Percentiles rank a stretch among this genome's conserved stretches.
These are phyloP conservation scores for Melinaea marsaeus DNA, from an alignment of 2,888 invertebrate genomes.

Conservation along the genomic window DNA sequence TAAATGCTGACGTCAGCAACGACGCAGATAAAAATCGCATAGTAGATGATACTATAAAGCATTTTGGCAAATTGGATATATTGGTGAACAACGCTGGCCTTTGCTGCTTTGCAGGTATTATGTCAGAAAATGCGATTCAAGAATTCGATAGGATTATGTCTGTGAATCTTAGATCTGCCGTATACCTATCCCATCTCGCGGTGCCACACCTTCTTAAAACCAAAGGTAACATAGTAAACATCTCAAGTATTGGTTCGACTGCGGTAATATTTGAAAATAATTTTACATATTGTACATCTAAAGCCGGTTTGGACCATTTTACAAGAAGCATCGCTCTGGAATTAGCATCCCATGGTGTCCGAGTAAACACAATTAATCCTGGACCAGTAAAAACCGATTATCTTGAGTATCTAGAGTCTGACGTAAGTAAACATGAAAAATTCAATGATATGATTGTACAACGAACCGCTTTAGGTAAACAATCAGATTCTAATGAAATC, in stretches of 20 bases:
- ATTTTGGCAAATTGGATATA: slow-evolving; percentile 42
- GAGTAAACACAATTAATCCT: too few relatives aligned
- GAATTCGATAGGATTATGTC: slow-evolving; percentile 38
- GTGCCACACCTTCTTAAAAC: slow-evolving; percentile 38
- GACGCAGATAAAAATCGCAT: slow-evolving; percentile 43
- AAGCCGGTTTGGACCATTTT: slow-evolving; percentile 22
- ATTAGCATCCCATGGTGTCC: too few relatives aligned
- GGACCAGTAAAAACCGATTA: too few relatives aligned
- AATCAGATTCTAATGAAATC: too few relatives aligned
- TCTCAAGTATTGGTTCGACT: slow-evolving; percentile 33
- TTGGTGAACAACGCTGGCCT: slow-evolving; percentile 45
- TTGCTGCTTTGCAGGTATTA: slow-evolving; percentile 28
- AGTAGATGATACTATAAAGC: slow-evolving; percentile 78
- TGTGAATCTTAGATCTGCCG: slow-evolving; percentile 38
- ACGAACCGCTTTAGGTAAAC: too few relatives aligned
- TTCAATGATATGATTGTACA: too few relatives aligned
- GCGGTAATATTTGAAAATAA: slow-evolving; percentile 7
- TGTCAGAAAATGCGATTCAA: slow-evolving; percentile 36
- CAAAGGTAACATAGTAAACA: slow-evolving; percentile 40
- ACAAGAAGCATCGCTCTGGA: too few relatives aligned
- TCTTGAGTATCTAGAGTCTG: too few relatives aligned
- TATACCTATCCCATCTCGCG: slow-evolving; percentile 36
- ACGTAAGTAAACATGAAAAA: too few relatives aligned
- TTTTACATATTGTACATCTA: slow-evolving; percentile 29
- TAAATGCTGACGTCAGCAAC: slow-evolving; percentile 26